These are phyloP conservation scores for Dasyurus viverrinus DNA, from an alignment of 2,113 vertebrate species.

Conservation along the genomic window DNA sequence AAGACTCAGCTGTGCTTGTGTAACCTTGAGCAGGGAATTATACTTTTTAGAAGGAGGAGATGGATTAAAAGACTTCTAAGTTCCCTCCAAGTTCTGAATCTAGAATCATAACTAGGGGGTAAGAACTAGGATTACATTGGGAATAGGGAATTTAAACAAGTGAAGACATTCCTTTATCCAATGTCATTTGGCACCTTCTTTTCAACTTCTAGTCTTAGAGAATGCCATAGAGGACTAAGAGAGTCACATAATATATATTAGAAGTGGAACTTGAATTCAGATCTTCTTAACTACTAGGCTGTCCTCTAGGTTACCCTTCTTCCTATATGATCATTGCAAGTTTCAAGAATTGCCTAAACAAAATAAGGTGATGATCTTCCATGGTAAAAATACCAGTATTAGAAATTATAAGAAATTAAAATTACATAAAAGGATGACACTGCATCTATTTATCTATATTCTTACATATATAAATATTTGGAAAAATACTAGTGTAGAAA, in stretches of 20 bases:
- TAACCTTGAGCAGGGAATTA: not conserved
- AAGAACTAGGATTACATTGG: not conserved
- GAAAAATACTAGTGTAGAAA: constrained; percentile 5
- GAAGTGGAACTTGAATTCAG: not conserved
- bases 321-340: constrained; percentile 11
- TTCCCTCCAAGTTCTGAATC: not conserved
- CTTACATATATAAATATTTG: not conserved
- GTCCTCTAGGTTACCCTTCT: not conserved
- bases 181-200: not conserved
- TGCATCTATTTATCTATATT: too few relatives aligned
- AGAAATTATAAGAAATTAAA: not conserved
- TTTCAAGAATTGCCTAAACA: constrained; percentile 4
- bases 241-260: not conserved
- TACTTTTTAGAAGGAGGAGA: not conserved
- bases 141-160: not conserved
- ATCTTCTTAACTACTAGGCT: not conserved
- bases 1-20: not conserved
- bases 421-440: not conserved
- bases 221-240: not conserved
- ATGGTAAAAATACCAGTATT: constrained; percentile 1
- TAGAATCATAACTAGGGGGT: not conserved
- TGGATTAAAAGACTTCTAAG: not conserved
- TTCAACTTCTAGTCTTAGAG: not conserved
- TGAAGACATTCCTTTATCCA: not conserved
- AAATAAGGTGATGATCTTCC: constrained; percentile 44